Percentiles rank a stretch among this genome's conserved stretches.
Conservation (phyloP, 2,797 vertebrate species). For the Cossypha heuglini region DNA sequence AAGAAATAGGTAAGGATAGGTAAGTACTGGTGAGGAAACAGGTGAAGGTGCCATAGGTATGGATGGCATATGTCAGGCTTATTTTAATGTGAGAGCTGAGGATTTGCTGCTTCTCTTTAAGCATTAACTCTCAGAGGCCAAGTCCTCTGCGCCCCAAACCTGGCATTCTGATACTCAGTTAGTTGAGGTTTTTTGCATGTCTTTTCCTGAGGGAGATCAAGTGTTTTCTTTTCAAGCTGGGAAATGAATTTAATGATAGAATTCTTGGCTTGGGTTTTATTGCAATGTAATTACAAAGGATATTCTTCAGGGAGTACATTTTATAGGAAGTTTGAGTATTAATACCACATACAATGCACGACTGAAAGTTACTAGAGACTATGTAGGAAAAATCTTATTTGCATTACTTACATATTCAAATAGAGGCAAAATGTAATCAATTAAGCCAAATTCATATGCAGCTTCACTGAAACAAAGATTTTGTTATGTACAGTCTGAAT, state of each 20-base stretch:
- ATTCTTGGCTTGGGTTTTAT: background rate
- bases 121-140: background rate
- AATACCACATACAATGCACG: background rate
- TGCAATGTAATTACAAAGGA: background rate
- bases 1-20: background rate
- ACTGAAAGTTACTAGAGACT: background rate
- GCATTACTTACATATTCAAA: background rate
- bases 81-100: background rate
- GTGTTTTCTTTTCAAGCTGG: background rate
- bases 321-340: background rate
- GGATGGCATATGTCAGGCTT: background rate
- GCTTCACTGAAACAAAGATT: background rate
- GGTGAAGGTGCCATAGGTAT: background rate
- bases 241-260: background rate
- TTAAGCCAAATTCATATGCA: background rate
- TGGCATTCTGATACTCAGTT: background rate
- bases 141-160: background rate
- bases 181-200: background rate
- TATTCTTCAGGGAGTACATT: background rate
- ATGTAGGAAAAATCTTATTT: background rate
- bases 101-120: background rate
- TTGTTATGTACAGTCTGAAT: background rate
- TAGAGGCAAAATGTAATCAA: background rate
- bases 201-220: background rate
- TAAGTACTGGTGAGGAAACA: background rate